Evolutionary conservation across 2,888 invertebrate species (phyloP), one percentile per base, ranked within the genome.

Genomic region (Metopia argyrocephala): DNA sequence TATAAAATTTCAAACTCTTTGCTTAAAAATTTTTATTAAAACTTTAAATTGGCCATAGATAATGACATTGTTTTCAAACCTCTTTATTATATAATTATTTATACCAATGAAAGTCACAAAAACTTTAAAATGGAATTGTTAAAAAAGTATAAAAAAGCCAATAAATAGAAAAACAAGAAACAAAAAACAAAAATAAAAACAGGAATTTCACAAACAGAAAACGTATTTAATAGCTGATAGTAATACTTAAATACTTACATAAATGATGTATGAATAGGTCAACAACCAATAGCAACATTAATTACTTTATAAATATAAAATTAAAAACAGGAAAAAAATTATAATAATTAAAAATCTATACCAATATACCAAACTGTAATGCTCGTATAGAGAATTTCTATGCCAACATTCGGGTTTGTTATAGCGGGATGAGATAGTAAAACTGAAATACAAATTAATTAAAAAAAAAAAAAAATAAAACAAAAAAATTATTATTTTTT

Each of bases 251-350:
- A 71, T 62, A 68, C 54, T 61, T 62, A 50, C 23, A 61, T 62
- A 71, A 21, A 59, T 75, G 69, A 56, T 46, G 68, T 61, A 66
- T 21, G 5, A 21, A 38, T 23, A 23, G 27, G 45, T 12, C 38
- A 27, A 12, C 38, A 59, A 38, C 38, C 68, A 76, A 76, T 28
- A 66, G 71, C 65, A 78, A 78, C 78, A 61, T 68, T 54, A 73
- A 68, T 76, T 80, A 80, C 79, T 79, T 79, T 79, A 82, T 80
- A 82, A 73, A 82, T 65, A 76, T 82, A 76, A 76, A 48, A 76
- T 64, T 15, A 61, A 20, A 62, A 61, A 38, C 61, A 28, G 52
- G 45, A 57, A 38, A 45, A 54, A 52, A 69, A 23, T 56, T 27
- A 46, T 57, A 23, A 61, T 6, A 31, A 71, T 15, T 56, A 18